Base-by-base conservation (phyloP, 2,113 vertebrate species). In the Phalacrocorax pelagicus region DNA sequence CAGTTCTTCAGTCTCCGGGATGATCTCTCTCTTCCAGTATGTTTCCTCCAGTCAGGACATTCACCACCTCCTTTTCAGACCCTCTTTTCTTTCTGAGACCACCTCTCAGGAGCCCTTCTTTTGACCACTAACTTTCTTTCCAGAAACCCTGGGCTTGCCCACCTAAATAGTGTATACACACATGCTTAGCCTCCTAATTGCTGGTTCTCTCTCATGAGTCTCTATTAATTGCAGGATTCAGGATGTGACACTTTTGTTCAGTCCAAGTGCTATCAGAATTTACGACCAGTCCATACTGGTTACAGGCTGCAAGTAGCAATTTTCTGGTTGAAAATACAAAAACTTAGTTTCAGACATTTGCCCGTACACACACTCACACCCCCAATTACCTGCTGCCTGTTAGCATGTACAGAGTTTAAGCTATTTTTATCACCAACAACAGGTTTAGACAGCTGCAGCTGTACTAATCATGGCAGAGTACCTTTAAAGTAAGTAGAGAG, bases 381-480 rank as follows among this genome's bases (percentile, higher is more conserved):
- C 10, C 7, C 20, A 81, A 79, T 81, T 84, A 72, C 61, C 17
- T 59, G 10, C 40, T 84, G 44, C 51, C 51, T 92, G 13, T 55
- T 78, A 70, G 9, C 52, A 69, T 86, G 92, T 82, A 46, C 16
- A 85, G 6, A 81, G 6, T 87, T 84, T 34, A 65, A 87, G 57
- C 63, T 91, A 32, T 49, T 92, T 89, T 91, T 89, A 61, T 87
- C 42, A 70, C 36, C 63, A 86, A n/a, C 21, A 71, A 79, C 26
- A 89, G 23, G 19, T 71, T 84, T 85, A 84, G 84, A 87, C 81
- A 92, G 70, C 26, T 92, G 22, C 57, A 52, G 74, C 89, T 91
- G 15, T 65, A 46, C 52, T 57, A 86, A 84, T 85, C 44, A 57
- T 59, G 23, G 21, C 34, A 81, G 36, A 67, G 3, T 67, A 22